Evolutionary conservation across 2,797 vertebrate genomes (phyloP).

Genomic region (Emys orbicularis): DNA sequence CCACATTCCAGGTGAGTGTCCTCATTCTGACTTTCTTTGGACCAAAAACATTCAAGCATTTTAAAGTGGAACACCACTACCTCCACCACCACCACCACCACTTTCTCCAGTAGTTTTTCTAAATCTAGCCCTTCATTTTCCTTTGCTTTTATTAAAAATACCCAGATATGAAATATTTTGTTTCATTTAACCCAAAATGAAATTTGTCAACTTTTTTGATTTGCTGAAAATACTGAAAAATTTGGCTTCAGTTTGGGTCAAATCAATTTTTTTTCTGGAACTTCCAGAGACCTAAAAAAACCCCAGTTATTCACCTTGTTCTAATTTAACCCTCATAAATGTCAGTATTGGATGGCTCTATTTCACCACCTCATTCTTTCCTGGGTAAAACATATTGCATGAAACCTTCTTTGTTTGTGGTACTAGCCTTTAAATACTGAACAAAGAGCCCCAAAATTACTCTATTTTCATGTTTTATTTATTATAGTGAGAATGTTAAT

Average conservation of each 20-base stretch:
- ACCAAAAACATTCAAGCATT: background rate
- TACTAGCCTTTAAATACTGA: background rate
- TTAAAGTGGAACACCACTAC: background rate
- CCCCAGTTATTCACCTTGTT: background rate
- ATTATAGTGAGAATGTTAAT: background rate
- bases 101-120: background rate
- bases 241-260: background rate
- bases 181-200: background rate
- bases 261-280: background rate
- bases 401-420: background rate
- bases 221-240: background rate
- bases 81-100: background rate
- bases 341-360: background rate
- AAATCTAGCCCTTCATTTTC: background rate
- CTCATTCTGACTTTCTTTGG: background rate
- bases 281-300: background rate
- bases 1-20: background rate
- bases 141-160: background rate
- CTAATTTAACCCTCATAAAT: background rate
- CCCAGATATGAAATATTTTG: background rate
- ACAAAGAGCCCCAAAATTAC: background rate
- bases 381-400: background rate
- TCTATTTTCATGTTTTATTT: background rate
- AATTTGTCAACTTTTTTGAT: background rate
- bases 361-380: background rate